Percentiles rank a stretch among this genome's conserved stretches.
phyloP scores from a whole-genome alignment of 2,113 vertebrate species.

The Tychaedon coryphoeus region DNA sequence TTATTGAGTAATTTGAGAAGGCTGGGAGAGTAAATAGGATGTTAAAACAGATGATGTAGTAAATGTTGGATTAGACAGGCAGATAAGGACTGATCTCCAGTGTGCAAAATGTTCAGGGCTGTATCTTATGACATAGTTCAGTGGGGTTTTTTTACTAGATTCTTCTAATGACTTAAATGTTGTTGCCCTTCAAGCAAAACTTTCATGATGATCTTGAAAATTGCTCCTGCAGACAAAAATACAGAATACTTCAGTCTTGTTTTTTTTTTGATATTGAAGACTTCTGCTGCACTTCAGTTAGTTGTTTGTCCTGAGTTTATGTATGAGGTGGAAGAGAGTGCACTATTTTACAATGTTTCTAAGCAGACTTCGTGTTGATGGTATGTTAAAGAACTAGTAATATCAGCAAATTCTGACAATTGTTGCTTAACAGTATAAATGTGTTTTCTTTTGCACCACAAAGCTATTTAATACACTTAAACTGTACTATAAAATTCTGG shows the following conservation, averaged over 20 bases:
- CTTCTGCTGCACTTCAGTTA: not conserved
- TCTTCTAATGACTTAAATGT: not conserved
- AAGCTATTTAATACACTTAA: not conserved
- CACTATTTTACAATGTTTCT: not conserved
- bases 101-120: not conserved
- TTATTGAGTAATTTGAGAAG: not conserved
- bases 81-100: not conserved
- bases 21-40: not conserved
- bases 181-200: not conserved
- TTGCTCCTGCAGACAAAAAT: not conserved
- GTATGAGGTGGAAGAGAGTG: not conserved
- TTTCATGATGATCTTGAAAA: not conserved
- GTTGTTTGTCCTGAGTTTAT: not conserved
- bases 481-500: not conserved
- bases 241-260: not conserved
- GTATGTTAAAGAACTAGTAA: not conserved
- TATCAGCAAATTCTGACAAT: not conserved
- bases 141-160: not conserved
- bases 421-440: not conserved
- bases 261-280: not conserved
- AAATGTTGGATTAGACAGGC: not conserved
- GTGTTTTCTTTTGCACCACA: not conserved
- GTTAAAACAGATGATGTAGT: not conserved
- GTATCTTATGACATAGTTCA: not conserved
- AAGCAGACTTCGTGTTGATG: not conserved